Conservation (phyloP, 1,140 invertebrate species). For the Drosophila prosaltans region DNA sequence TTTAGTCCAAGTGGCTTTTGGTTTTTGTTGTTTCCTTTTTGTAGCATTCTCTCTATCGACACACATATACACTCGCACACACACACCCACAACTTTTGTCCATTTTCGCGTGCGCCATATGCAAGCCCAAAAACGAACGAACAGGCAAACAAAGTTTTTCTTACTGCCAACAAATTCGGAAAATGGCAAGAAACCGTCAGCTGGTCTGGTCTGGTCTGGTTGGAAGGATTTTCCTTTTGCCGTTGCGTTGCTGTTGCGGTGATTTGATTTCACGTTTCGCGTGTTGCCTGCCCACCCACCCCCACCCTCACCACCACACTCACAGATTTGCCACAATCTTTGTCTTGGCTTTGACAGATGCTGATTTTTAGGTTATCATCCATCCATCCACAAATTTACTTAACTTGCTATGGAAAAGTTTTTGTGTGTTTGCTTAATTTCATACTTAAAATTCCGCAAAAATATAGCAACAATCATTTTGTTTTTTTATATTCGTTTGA, state of each 20-base stretch:
- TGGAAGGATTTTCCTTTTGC: constrained; percentile 16
- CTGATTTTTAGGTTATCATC: constrained; percentile 50
- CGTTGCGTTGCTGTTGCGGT: constrained; percentile 3
- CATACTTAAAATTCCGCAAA: not conserved
- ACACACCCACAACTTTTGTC: constrained; percentile 18
- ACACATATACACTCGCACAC: not conserved
- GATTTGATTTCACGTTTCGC: constrained; percentile 15
- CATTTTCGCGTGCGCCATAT: constrained; percentile 63
- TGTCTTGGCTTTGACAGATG: constrained; percentile 58
- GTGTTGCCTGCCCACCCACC: constrained; percentile 12
- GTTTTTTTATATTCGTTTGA: too few species aligned
- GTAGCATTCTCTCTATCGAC: not conserved
- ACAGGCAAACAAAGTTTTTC: constrained; percentile 51
- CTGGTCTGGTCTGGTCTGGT: constrained; percentile 33
- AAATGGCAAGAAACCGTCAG: constrained; percentile 67
- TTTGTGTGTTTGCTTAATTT: not conserved
- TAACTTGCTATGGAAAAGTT: not conserved
- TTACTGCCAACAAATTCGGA: constrained; percentile 48
- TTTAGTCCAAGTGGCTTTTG: constrained; percentile 35
- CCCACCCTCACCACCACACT: not conserved
- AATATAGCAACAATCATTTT: not conserved
- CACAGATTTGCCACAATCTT: constrained; percentile 6
- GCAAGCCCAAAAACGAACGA: constrained; percentile 16
- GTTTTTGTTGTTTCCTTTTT: constrained; percentile 3
- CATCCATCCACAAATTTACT: constrained; percentile 20